Evolutionary conservation across 1,140 invertebrate genomes (phyloP).

Genomic region (Caenorhabditis latens): DNA sequence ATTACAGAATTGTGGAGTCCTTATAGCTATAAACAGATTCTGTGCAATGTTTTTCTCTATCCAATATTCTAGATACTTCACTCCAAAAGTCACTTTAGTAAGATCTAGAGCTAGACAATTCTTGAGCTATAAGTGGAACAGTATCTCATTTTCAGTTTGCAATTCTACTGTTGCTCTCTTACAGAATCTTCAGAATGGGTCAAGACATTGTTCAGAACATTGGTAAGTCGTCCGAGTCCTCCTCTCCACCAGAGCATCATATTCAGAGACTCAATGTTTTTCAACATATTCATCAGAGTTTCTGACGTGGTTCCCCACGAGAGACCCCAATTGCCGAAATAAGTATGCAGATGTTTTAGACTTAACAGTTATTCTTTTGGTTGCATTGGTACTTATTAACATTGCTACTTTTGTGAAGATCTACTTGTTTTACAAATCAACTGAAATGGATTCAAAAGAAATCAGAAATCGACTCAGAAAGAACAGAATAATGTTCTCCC

Average conservation of each 20-base stretch:
- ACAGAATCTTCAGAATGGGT: neutral
- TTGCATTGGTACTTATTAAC: neutral
- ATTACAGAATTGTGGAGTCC: neutral
- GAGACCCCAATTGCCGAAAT: neutral
- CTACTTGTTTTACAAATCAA: neutral
- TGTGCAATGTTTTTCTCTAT: neutral
- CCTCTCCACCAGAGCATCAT: neutral
- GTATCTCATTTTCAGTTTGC: too few species aligned
- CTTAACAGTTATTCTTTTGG: neutral
- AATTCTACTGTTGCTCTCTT: neutral
- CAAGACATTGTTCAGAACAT: neutral
- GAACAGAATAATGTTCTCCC: neutral
- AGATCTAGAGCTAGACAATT: neutral
- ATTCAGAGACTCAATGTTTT: neutral
- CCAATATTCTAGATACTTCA: neutral
- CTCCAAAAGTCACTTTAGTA: neutral
- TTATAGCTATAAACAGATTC: neutral
- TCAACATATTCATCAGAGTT: neutral
- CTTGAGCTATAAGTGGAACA: too few species aligned
- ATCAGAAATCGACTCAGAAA: neutral
- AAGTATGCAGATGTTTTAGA: neutral
- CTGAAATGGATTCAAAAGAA: conserved; percentile 15
- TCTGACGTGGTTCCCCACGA: neutral
- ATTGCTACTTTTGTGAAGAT: neutral
- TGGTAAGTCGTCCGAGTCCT: neutral